phyloP scores from a whole-genome alignment of 2,113 vertebrate genomes.

The Boleophthalmus pectinirostris region DNA sequence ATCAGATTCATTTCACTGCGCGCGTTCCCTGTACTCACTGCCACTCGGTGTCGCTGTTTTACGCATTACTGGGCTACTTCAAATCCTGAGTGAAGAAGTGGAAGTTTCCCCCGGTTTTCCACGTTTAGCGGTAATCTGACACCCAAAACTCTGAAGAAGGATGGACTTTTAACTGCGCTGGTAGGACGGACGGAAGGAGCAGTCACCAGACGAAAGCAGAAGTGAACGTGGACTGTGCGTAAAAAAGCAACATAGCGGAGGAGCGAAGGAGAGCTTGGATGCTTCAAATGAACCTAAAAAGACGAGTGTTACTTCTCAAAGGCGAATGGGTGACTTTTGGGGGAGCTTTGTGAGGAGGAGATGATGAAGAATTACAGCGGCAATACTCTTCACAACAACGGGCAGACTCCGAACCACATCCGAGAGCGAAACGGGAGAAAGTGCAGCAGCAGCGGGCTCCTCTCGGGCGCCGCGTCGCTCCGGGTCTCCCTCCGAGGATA shows the following conservation, averaged over 20 bases:
- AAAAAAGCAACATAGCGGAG: conserved; percentile 30
- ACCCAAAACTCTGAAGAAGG: conserved; percentile 67
- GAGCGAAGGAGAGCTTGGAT: conserved; percentile 38
- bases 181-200: conserved; percentile 62
- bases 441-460: conserved; percentile 48
- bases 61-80: conserved; percentile 1
- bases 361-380: conserved; percentile 87
- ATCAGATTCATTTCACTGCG: neutral
- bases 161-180: conserved; percentile 71
- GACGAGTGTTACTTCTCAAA: conserved; percentile 69
- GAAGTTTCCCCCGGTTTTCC: conserved; percentile 69
- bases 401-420: conserved; percentile 75
- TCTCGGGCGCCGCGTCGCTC: conserved; percentile 71
- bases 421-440: conserved; percentile 72
- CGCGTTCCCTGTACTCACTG: neutral
- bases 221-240: conserved; percentile 38
- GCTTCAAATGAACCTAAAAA: conserved; percentile 61
- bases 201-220: conserved; percentile 50
- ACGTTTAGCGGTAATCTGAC: conserved; percentile 81
- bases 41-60: conserved; percentile 68
- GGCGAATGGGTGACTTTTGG: conserved; percentile 83
- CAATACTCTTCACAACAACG: conserved; percentile 74
- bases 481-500: conserved; percentile 88
- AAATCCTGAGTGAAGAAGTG: conserved; percentile 42
- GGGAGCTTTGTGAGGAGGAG: conserved; percentile 83